phyloP scores from a whole-genome alignment of 2,113 vertebrate species.

The Tragulus kanchil region DNA sequence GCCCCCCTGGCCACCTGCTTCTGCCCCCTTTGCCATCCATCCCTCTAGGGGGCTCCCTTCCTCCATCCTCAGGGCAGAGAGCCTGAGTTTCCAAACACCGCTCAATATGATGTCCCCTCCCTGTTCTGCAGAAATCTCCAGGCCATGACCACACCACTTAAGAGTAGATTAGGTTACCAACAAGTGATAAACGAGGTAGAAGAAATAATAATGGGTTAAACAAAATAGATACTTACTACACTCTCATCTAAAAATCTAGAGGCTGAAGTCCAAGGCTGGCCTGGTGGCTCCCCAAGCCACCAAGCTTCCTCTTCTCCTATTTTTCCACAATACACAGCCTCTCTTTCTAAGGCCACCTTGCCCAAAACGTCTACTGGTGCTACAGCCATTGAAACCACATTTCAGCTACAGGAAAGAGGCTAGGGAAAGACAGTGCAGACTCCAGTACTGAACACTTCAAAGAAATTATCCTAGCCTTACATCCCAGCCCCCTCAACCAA shows the following conservation, averaged over 20 bases:
- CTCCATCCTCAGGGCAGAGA: neutral
- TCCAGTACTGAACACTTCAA: neutral
- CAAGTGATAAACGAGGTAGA: neutral
- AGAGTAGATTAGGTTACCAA: neutral
- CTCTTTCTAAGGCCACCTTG: neutral
- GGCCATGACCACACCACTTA: neutral
- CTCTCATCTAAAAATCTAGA: neutral
- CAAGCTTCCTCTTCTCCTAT: neutral
- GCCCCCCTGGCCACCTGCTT: neutral
- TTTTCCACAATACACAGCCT: neutral
- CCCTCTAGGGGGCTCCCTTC: neutral
- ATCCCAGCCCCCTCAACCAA: neutral
- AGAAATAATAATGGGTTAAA: neutral
- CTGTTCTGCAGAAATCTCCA: neutral
- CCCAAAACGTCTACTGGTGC: neutral
- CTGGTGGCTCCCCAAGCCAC: neutral
- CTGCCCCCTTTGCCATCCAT: neutral
- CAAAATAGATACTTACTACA: neutral
- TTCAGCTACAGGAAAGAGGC: neutral
- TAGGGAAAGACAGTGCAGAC: neutral
- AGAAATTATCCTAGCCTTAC: neutral
- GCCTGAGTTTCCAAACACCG: neutral
- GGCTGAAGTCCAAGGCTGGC: neutral
- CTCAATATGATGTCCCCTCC: fast-evolving
- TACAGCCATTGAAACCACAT: neutral